Evolutionary conservation across 2,113 vertebrate genomes (phyloP).

Genomic region (Henicopernis longicauda): DNA sequence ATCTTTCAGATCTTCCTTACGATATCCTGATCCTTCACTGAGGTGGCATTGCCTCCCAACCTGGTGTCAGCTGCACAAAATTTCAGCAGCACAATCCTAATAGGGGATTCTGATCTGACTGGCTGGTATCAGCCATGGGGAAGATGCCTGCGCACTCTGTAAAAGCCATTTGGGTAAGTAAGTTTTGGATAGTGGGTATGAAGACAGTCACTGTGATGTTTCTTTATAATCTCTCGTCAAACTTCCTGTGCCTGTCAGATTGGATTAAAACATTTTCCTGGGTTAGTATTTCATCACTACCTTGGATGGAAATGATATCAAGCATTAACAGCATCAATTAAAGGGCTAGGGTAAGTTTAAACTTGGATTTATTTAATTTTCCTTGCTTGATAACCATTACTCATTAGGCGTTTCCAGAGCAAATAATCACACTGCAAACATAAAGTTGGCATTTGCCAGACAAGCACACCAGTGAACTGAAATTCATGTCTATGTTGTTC

Average conservation of each 20-base stretch:
- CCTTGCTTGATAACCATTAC: background rate
- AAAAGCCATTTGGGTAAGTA: background rate
- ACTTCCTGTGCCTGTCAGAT: background rate
- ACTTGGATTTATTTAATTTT: constrained; percentile 17
- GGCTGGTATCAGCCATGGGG: background rate
- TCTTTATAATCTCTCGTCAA: background rate
- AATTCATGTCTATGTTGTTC: background rate
- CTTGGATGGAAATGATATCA: background rate
- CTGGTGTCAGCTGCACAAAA: background rate
- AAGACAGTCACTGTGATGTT: background rate
- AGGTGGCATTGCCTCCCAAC: background rate
- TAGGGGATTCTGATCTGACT: background rate
- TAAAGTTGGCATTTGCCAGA: background rate
- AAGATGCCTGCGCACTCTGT: background rate
- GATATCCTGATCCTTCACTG: background rate
- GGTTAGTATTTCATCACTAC: background rate
- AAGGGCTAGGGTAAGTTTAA: constrained; percentile 8
- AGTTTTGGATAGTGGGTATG: background rate
- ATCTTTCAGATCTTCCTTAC: background rate
- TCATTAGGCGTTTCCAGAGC: background rate
- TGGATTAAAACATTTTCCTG: background rate
- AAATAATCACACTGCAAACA: constrained; percentile 22
- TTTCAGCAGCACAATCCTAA: background rate
- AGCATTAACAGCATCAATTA: background rate
- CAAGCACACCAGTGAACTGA: background rate